These are phyloP conservation scores for Thecophora atra DNA, from an alignment of 2,888 invertebrate genomes.

Conservation along the genomic window DNA sequence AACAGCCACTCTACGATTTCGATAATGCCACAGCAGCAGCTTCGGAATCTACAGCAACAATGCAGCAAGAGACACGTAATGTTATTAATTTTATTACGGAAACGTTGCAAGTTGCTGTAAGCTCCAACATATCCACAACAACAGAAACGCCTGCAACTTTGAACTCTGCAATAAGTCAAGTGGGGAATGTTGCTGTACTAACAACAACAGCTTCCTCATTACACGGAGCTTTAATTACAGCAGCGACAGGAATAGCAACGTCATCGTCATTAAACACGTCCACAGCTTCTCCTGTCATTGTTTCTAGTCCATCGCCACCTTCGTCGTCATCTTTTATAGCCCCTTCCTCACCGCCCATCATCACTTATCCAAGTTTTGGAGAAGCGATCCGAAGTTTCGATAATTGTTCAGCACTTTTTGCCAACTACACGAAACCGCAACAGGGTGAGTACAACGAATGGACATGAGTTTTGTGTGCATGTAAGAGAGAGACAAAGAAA, in stretches of 20 bases:
- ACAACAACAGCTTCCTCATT: conserved; percentile 30
- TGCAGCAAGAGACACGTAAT: conserved; percentile 42
- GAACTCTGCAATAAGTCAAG: background rate
- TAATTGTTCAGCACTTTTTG: conserved; percentile 58
- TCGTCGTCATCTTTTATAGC: background rate
- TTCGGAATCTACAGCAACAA: conserved; percentile 35
- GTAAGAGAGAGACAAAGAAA: background rate
- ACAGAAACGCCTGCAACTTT: conserved; percentile 29
- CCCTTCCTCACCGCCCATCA: conserved; percentile 39
- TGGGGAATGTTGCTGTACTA: conserved; percentile 4
- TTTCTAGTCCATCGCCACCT: background rate
- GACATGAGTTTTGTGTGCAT: background rate
- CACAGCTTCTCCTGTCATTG: background rate
- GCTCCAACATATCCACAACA: conserved; percentile 34
- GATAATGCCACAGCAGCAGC: conserved; percentile 18
- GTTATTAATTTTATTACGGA: conserved; percentile 31
- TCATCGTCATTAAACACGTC: conserved; percentile 35
- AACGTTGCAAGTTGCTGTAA: conserved; percentile 37
- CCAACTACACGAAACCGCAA: conserved; percentile 58
- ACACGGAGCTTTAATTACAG: too few relatives aligned
- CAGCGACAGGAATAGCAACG: conserved; percentile 31
- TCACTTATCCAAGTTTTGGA: conserved; percentile 50
- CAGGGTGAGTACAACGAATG: conserved; percentile 49
- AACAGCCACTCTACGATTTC: conserved; percentile 1
- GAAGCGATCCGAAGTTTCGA: conserved; percentile 52